Evolutionary conservation across 1,140 invertebrate genomes (phyloP).

Genomic region (Maniola jurtina): DNA sequence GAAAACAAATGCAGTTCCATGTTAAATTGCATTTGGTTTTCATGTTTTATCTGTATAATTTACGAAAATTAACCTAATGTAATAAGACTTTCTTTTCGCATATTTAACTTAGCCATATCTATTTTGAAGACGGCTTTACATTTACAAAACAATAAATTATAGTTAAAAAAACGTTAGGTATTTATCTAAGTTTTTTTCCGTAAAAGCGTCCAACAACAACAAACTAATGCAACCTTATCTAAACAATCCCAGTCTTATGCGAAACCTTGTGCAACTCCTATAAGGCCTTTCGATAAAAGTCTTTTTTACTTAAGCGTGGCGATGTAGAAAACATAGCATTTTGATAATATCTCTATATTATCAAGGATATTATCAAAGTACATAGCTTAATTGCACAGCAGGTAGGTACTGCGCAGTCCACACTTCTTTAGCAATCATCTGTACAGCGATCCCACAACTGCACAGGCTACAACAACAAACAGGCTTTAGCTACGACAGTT

Average conservation of each 20-base stretch:
- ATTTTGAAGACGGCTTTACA: neutral
- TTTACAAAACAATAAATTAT: conserved; percentile 4
- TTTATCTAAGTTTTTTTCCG: conserved; percentile 6
- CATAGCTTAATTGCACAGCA: neutral
- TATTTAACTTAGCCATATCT: too few relatives aligned
- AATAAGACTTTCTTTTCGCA: too few relatives aligned
- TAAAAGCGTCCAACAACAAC: conserved; percentile 29
- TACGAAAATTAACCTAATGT: too few relatives aligned
- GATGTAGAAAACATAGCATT: conserved; percentile 1
- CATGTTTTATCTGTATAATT: too few relatives aligned
- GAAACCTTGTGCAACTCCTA: conserved; percentile 58
- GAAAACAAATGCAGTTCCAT: too few relatives aligned
- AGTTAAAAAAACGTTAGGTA: too few relatives aligned
- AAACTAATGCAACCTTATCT: conserved; percentile 44
- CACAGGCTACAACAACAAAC: neutral
- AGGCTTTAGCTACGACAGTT: neutral
- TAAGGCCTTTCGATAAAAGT: conserved; percentile 44
- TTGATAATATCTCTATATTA: too few relatives aligned
- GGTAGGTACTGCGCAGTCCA: neutral
- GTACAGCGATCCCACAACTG: conserved; percentile 1
- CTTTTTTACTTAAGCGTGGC: conserved; percentile 36
- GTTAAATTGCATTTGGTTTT: too few relatives aligned
- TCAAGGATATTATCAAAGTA: too few relatives aligned
- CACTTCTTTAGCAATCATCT: neutral
- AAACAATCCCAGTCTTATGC: conserved; percentile 66